phyloP scores from a whole-genome alignment of 2,797 vertebrate genomes.

The Decapterus maruadsi region DNA sequence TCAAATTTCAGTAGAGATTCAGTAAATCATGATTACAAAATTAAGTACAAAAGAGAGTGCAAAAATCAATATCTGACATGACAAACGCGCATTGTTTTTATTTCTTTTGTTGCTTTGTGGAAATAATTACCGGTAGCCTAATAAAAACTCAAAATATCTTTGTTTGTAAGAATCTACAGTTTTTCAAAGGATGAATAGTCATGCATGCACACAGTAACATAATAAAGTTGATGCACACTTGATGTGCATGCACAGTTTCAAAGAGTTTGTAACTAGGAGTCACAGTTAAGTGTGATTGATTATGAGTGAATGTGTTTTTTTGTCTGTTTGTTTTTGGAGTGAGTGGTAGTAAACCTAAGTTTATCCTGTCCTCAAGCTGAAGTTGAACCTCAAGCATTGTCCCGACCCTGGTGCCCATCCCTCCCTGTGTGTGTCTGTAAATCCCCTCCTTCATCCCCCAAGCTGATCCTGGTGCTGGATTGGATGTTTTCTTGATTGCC shows the following conservation, averaged over 20 bases:
- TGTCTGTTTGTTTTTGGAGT: slow-evolving; percentile 44
- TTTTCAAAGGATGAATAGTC: neutral
- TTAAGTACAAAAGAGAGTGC: neutral
- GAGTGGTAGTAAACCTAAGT: slow-evolving; percentile 33
- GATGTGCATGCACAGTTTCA: slow-evolving; percentile 1
- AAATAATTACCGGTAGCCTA: neutral
- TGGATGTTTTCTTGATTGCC: slow-evolving; percentile 78
- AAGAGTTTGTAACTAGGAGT: slow-evolving; percentile 11
- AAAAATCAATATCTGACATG: neutral
- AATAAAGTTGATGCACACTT: neutral
- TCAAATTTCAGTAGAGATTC: neutral
- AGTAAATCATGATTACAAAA: neutral
- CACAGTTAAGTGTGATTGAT: slow-evolving; percentile 39
- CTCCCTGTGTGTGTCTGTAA: slow-evolving; percentile 57
- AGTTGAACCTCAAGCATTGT: slow-evolving; percentile 49
- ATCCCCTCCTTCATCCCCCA: slow-evolving; percentile 74
- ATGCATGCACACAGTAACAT: neutral
- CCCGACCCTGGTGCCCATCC: slow-evolving; percentile 31
- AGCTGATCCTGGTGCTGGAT: slow-evolving; percentile 66
- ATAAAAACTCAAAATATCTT: neutral
- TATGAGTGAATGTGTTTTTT: slow-evolving; percentile 24
- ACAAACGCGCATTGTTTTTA: neutral
- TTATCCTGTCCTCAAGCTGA: slow-evolving; percentile 66
- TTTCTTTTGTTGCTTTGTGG: neutral
- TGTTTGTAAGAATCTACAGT: neutral